Base-by-base conservation (phyloP, 2,888 invertebrate species). In the Monopis laevigella region DNA sequence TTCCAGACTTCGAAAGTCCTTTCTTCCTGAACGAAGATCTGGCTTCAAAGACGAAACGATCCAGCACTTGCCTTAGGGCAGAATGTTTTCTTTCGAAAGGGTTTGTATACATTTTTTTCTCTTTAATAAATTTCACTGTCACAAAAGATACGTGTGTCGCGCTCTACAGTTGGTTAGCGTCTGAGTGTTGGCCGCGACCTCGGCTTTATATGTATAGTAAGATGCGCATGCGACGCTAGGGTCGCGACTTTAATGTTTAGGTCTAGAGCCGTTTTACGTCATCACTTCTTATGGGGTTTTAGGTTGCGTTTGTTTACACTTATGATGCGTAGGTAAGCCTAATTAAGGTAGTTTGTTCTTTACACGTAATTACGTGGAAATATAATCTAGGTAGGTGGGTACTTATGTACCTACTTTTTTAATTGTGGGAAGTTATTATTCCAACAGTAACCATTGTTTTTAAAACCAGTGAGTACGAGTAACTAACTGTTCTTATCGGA, bases 31-130 rank as follows among this genome's bases (percentile, higher is more conserved):
- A 75, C 51, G 68, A 72, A 2, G 71, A 52, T 35, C 67, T 60
- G 8, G 71, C 59, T 35, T 82, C 82, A n/a, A 83, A 82, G 48
- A 87, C 70, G 45, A 88, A 69, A 45, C 83, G 83, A 59, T 88
- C 88, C 53, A 88, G 68, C 54, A 85, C 82, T 58, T 87, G 87
- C 52, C 87, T 81, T 58, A 88, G 77, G 42, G 84, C 84, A 11
- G 86, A 87, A 60, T 88, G 88, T 52, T 87, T 88, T 50, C 88
- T 82, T 50, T 87, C 87, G 59, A 88, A 87, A 41, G 87, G 87
- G 61, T 88, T 88, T 45, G 87, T 86, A 55, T 84, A 87, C 88
- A 87, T 87, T 32, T 43, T 47, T 27, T 41, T 47, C 35, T 29
- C 36, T 38, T 46, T 27, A 40, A 11, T 21, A 11, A 4, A 39